Evolutionary conservation across 2,797 vertebrate species (phyloP), one percentile per base, ranked within the genome.

Genomic region (Leptodactylus fallax): DNA sequence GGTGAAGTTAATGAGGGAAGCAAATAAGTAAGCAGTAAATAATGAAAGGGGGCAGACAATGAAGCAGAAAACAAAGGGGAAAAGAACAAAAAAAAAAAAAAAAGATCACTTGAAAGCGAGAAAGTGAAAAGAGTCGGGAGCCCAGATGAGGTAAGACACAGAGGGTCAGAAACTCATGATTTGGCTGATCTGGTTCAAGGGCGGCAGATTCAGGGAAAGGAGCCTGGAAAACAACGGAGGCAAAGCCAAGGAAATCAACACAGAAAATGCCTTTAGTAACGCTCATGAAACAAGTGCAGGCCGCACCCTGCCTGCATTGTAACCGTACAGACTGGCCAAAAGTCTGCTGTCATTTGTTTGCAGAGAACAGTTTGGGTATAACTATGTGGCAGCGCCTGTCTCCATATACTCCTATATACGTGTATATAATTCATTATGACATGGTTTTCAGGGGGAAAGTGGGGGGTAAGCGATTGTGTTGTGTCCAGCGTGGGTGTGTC

Each of bases 1-100:
- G 80, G 83, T 25, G 78, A 74, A 82, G 69, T 12, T 81, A 89
- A 80, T 85, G 79, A 89, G 25, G 83, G 72, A 67, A 60, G 65
- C 47, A 65, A 69, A 79, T 71, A 85, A 79, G 69, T 74, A 85
- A 85, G 83, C 83, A 61, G 16, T 85, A 76, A 79, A 83, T 27
- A 83, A 47, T 79, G 86, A 83, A 84, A 51, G 60, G 63, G 77
- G 45, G 67, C 25, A 67, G 72, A 83, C 58, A 87, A 71, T 76
- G 23, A 1, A 47, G 53, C 53, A 3, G 17, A n/a, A 77, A 77
- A 81, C 58, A 81, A 87, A 67, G 47, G 56, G 56, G 7, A 76
- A 60, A 61, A 10, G 27, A 65, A 7, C 23, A 25, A 8, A 72
- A 71, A 9, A 47, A 51, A 9, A 47, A 51, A 77, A 45, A 77